Evolutionary conservation across 2,113 vertebrate genomes (phyloP).

Genomic region (Pseudopodoces humilis): DNA sequence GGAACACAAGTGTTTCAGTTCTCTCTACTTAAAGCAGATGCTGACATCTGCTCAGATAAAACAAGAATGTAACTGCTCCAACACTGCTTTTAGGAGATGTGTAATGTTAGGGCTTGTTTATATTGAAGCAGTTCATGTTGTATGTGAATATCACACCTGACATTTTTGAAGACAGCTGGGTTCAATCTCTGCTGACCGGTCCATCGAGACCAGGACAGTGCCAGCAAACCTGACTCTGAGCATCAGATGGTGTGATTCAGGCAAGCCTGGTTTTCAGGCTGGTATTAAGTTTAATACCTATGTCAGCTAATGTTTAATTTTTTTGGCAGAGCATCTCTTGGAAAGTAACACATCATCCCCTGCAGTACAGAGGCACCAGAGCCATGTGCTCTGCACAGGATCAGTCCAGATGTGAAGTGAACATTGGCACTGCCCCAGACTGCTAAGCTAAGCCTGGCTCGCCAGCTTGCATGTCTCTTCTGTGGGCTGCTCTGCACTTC

Average conservation of each 20-base stretch:
- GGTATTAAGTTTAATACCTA: slow-evolving; percentile 8
- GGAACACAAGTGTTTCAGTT: slow-evolving; percentile 29
- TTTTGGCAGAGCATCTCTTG: slow-evolving; percentile 5
- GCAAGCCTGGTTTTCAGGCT: not conserved
- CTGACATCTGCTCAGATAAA: slow-evolving; percentile 66
- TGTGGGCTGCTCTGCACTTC: not conserved
- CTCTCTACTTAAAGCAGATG: slow-evolving; percentile 54
- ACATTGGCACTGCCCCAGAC: not conserved
- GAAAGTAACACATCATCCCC: not conserved
- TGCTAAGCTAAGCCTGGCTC: not conserved
- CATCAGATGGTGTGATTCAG: slow-evolving; percentile 29
- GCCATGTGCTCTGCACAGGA: not conserved
- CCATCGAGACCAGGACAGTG: not conserved
- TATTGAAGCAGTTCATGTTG: slow-evolving; percentile 15
- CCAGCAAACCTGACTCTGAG: slow-evolving; percentile 33
- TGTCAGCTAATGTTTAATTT: slow-evolving; percentile 4
- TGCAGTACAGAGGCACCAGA: not conserved
- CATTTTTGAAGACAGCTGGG: slow-evolving; percentile 32
- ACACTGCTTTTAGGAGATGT: slow-evolving; percentile 39
- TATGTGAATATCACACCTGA: slow-evolving; percentile 40
- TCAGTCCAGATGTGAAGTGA: slow-evolving; percentile 12
- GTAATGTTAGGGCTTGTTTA: slow-evolving; percentile 53
- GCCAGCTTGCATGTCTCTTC: not conserved
- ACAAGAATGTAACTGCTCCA: slow-evolving; percentile 41
- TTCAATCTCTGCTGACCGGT: slow-evolving; percentile 39